Percentiles rank a stretch among this genome's conserved stretches.
phyloP scores from a whole-genome alignment of 2,797 vertebrate genomes.

The Podargus strigoides region DNA sequence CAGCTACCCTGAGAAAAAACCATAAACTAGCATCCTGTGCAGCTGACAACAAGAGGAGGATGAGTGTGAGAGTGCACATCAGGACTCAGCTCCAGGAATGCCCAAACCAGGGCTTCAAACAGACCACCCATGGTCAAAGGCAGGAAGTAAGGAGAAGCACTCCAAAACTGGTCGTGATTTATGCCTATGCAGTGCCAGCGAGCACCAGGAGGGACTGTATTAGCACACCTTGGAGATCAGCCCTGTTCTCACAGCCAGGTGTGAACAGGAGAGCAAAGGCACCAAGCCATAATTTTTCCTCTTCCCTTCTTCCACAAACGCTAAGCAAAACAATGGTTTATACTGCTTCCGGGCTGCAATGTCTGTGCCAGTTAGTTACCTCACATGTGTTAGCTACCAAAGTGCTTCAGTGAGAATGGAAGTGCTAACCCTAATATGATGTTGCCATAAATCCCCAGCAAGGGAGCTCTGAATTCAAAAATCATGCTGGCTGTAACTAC shows the following conservation, averaged over 20 bases:
- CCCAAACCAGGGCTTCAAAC: neutral
- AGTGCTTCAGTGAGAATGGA: neutral
- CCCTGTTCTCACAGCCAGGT: neutral
- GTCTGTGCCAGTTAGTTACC: neutral
- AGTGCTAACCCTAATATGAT: neutral
- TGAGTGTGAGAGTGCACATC: accelerated
- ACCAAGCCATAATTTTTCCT: neutral
- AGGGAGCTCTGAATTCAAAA: neutral
- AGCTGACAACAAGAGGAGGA: neutral
- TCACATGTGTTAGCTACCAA: neutral
- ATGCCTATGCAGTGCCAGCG: neutral
- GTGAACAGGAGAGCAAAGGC: neutral
- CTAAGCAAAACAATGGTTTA: neutral
- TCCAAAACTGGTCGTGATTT: neutral
- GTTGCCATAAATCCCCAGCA: neutral
- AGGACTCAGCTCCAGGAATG: neutral
- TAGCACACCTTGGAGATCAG: neutral
- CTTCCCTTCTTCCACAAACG: neutral
- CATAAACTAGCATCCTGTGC: neutral
- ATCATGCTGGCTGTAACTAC: neutral
- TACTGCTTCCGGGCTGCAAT: neutral
- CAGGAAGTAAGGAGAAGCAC: neutral
- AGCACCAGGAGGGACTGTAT: neutral
- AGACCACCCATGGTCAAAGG: neutral
- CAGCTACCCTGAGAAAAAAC: neutral